Conservation (phyloP, 2,888 invertebrate species). For the Scaptomyza tumidula region DNA sequence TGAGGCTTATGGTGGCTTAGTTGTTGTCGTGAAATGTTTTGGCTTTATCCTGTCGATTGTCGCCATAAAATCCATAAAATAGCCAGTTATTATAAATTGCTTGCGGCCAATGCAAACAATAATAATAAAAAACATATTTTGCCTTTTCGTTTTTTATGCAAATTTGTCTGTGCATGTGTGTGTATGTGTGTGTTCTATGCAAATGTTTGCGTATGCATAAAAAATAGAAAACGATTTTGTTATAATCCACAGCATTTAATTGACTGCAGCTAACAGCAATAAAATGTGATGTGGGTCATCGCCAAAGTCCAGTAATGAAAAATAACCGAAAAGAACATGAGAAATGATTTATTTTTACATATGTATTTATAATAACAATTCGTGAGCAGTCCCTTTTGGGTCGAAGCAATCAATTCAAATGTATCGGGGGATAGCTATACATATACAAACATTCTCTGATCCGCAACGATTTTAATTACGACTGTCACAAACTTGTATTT, state of each 20-base stretch:
- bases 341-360: constrained; percentile 22
- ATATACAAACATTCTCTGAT: constrained; percentile 53
- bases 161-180: constrained; percentile 6
- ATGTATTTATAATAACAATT: constrained; percentile 40
- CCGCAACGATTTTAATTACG: constrained; percentile 69
- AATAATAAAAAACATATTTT: constrained; percentile 20
- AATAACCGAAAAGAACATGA: neutral
- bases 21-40: constrained; percentile 70
- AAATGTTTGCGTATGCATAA: constrained; percentile 74
- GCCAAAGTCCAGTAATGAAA: constrained; percentile 1
- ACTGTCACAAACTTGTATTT: constrained; percentile 54
- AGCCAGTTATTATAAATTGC: constrained; percentile 67
- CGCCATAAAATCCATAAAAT: constrained; percentile 69
- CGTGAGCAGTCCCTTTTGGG: constrained; percentile 19
- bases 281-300: constrained; percentile 57
- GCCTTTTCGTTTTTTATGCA: constrained; percentile 32
- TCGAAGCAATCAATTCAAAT: constrained; percentile 48
- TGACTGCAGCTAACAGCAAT: constrained; percentile 66
- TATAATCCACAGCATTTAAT: constrained; percentile 74
- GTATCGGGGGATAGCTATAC: constrained; percentile 24
- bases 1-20: constrained; percentile 62
- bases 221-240: constrained; percentile 65
- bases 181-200: constrained; percentile 40
- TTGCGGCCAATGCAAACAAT: constrained; percentile 37
- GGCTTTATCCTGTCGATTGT: constrained; percentile 75